phyloP scores from a whole-genome alignment of 2,888 invertebrate genomes.

The Pherbina coryleti region DNA sequence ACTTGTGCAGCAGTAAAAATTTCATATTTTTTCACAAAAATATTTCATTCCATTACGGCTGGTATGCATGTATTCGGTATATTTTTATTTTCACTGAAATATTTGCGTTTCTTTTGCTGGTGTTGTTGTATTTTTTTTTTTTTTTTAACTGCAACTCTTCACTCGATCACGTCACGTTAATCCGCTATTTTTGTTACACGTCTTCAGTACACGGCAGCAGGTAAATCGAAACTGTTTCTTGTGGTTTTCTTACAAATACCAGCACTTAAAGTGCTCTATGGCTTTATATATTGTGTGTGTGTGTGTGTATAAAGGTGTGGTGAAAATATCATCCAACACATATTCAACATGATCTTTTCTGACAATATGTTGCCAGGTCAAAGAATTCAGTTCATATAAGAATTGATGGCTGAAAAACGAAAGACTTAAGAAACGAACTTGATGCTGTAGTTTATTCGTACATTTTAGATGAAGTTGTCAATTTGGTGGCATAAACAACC shows the following conservation, averaged over 20 bases:
- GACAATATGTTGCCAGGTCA: neutral
- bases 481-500: no score
- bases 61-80: no score
- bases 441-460: neutral
- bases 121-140: slow-evolving; percentile 13
- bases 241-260: slow-evolving; percentile 12
- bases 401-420: neutral
- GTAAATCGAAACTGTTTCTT: slow-evolving; percentile 61
- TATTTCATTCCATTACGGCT: neutral
- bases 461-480: neutral
- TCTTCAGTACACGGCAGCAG: slow-evolving; percentile 60
- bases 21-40: neutral
- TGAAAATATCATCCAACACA: neutral
- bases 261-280: slow-evolving; percentile 5
- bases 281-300: neutral
- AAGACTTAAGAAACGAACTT: slow-evolving; percentile 33
- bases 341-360: neutral
- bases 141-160: neutral
- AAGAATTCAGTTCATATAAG: neutral
- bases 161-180: slow-evolving; percentile 19
- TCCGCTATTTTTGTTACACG: slow-evolving; percentile 41
- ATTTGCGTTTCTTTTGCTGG: neutral
- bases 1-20: slow-evolving; percentile 6
- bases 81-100: neutral
- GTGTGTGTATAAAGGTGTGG: neutral